Conservation (phyloP, 2,797 vertebrate species). For the Macrochelys suwanniensis region DNA sequence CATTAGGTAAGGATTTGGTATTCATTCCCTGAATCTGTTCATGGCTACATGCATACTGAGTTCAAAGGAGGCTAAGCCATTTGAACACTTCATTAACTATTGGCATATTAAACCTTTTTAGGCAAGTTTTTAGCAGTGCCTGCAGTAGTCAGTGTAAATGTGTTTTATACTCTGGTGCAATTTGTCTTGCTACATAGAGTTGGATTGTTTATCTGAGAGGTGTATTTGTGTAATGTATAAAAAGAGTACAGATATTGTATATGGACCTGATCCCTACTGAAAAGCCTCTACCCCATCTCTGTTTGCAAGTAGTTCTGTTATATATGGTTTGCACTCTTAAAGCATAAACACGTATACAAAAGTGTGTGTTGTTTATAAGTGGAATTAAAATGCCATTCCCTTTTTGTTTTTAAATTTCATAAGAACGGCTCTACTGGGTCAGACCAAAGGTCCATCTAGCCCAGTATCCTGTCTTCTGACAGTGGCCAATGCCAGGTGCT, state of each 20-base stretch:
- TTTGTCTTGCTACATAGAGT: background rate
- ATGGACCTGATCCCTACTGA: background rate
- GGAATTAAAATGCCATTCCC: background rate
- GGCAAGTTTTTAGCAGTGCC: constrained; percentile 10
- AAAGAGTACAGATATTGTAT: background rate
- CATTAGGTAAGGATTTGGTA: background rate
- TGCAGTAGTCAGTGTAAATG: background rate
- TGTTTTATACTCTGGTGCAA: background rate
- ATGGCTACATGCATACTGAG: constrained; percentile 8
- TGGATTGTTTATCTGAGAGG: background rate
- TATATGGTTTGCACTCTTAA: background rate
- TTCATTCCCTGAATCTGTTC: background rate
- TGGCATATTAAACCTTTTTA: background rate
- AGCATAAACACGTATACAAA: background rate
- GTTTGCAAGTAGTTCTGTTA: background rate
- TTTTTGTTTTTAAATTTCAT: background rate
- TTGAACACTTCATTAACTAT: constrained; percentile 44
- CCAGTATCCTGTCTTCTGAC: too few species aligned
- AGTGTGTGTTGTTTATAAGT: background rate
- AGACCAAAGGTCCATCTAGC: too few species aligned
- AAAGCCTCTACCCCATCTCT: background rate
- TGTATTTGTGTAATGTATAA: background rate
- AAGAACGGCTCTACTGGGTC: too few species aligned
- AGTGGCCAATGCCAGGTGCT: too few species aligned
- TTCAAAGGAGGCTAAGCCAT: constrained; percentile 27